These are phyloP conservation scores for Pachyramphus minor DNA, from an alignment of 2,113 vertebrate species.

Conservation along the genomic window DNA sequence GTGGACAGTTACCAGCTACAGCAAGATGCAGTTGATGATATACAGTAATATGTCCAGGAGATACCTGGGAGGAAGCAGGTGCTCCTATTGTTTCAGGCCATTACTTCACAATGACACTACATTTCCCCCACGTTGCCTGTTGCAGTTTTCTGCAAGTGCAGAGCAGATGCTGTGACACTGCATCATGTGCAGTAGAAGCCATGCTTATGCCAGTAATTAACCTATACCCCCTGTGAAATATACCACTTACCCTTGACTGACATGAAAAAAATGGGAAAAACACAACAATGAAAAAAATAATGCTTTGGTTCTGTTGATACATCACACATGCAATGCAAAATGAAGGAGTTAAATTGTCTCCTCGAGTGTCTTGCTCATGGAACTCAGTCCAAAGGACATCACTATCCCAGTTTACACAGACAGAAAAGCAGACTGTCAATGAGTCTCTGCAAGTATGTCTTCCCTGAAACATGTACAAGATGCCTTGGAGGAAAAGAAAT, in stretches of 20 bases:
- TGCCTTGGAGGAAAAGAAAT: not conserved
- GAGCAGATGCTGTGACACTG: not conserved
- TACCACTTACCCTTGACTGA: not conserved
- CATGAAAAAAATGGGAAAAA: not conserved
- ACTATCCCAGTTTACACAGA: not conserved
- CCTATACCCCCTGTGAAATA: not conserved
- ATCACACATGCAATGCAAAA: not conserved
- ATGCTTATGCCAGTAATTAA: conserved; percentile 10
- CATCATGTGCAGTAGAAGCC: not conserved
- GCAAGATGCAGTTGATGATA: not conserved
- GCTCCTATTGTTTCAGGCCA: conserved; percentile 10
- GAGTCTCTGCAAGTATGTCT: not conserved
- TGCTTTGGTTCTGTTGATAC: not conserved
- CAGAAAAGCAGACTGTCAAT: not conserved
- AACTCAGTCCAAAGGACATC: not conserved
- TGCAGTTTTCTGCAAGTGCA: not conserved
- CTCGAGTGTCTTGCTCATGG: not conserved
- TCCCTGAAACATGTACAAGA: not conserved
- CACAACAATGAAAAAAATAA: not conserved
- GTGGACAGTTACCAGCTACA: not conserved
- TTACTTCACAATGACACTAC: conserved; percentile 10
- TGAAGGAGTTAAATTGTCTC: not conserved
- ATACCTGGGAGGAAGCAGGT: not conserved
- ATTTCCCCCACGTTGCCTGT: not conserved
- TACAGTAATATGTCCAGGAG: not conserved